Base-by-base conservation (phyloP, 2,888 invertebrate species). In the Rambutsinella grinnellia region DNA sequence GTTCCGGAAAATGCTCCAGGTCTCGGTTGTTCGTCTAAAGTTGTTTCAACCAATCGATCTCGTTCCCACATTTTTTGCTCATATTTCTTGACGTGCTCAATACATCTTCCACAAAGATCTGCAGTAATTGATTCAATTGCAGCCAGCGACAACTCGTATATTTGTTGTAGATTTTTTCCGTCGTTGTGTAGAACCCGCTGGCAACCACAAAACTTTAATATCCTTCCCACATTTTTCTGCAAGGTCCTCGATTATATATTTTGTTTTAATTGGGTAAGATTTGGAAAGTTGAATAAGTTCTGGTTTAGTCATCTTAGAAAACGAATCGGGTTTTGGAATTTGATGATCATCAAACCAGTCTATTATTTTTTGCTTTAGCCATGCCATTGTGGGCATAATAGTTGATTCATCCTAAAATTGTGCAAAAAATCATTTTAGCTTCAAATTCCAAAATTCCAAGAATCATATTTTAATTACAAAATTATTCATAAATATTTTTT, bases 161-260 rank as follows among this genome's bases (percentile, higher is more conserved):
- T 36, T 36, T 13, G 6, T 36, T 5, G 36, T 36, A 36, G 13
- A 13, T 36, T 36, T 36, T 36, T 36, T 5, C 36, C 36, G 6
- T 5, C 13, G 13, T 36, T 58, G 15, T 23, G 21, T 15, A 21
- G 17, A 10, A 24, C 54, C 66, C 3, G 51, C 36, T 5, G 66
- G 66, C 10, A 54, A 21, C 66, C 66, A 66, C 2, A 66, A 17
- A 28, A 66, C 36, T 36, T 56, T 66, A 3, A 66, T 17, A 17
- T 66, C 66, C 23, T 66, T 66, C n/a, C 56, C 66, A 21, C 19
- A 66, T 2, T 66, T 66, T 8, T 56, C 13, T 5, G 46, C 47
- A 2, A 62, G 8, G 6, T 47, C 47, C 15, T 62, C 62, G 2
- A 62, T 23, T 46, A 19, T 23, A 23, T 56, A 56, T 19, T 26